Evolutionary conservation across 2,113 vertebrate genomes (phyloP), one percentile per base, ranked within the genome.

Genomic region (Taxidea taxus): DNA sequence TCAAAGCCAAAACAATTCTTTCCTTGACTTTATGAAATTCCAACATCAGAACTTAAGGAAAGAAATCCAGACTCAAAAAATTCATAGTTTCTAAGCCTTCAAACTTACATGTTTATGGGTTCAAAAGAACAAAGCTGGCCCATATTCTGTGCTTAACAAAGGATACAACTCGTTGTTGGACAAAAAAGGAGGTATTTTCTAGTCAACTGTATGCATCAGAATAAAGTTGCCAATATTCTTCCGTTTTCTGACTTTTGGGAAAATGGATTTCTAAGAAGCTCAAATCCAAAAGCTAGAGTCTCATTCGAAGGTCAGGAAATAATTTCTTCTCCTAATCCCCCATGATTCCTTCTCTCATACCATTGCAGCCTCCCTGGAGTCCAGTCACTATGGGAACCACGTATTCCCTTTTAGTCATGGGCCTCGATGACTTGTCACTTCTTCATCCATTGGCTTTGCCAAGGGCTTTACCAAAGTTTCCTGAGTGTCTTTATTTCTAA

Each of bases 11-110:
- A 47, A 72, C 23, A 56, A 20, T 84, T 80, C 11, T 39, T 56
- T 92, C 60, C 15, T 31, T 29, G 75, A 58, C 29, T 91, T 75
- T 66, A 51, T 54, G 39, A 86, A 91, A 78, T 90, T 51, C 62
- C 25, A 94, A 29, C 7, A 82, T 23, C n/a, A 39, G 75, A 66
- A 21, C 31, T 42, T 56, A 51, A 78, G 47, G 20, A 16, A 90
- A 64, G 93, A 92, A 58, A 64, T 25, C 37, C 42, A 92, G 70
- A 54, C 58, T 42, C 47, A 49, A 83, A 85, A 15, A 86, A 89
- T n/a, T 74, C 51, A 18, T 34, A 29, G 29, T 62, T 56, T 56
- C 58, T 54, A 44, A 80, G 31, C 5, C 49, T 64, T 93, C 58
- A 44, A 51, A 89, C 70, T 39, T 80, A n/a, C 23, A 62, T 16